A percentile compares a stretch with the other conserved stretches of the same genome.
Conservation (phyloP, 2,888 invertebrate genomes). For the Leuctra nigra region DNA sequence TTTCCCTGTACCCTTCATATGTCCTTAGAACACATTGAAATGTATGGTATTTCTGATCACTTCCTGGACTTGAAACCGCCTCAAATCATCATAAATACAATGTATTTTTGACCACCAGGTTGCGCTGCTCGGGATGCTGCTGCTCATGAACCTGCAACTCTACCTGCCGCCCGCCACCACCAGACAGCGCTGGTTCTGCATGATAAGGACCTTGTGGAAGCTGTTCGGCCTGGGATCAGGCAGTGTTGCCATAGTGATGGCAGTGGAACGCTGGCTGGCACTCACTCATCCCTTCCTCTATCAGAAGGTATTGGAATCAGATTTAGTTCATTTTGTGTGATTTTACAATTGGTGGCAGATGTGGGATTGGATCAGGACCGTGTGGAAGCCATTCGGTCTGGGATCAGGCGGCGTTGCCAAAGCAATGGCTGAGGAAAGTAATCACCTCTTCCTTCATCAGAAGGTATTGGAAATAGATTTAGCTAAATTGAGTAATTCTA, state of each 20-base stretch:
- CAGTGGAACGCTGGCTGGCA: conserved; percentile 78
- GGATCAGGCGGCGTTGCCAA: conserved; percentile 84
- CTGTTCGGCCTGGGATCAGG: conserved; percentile 82
- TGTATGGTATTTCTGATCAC: no score
- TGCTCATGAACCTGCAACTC: conserved; percentile 54
- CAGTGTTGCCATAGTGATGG: conserved; percentile 84
- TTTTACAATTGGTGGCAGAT: no score
- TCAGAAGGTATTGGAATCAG: conserved; percentile 83
- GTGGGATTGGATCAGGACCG: no score
- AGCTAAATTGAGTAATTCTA: no score
- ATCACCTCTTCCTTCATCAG: conserved; percentile 79
- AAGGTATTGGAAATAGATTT: no score
- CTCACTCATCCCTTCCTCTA: conserved; percentile 80
- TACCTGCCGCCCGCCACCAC: conserved; percentile 38
- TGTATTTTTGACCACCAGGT: no score
- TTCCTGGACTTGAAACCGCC: no score
- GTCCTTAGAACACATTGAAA: no score
- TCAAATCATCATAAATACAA: no score
- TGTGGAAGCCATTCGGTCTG: conserved; percentile 75
- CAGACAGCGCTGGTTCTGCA: conserved; percentile 48
- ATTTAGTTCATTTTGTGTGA: no score
- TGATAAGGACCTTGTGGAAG: conserved; percentile 63
- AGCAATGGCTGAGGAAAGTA: conserved; percentile 82
- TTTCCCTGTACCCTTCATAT: no score
- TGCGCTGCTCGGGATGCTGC: conserved; percentile 71